Evolutionary conservation across 1,140 invertebrate genomes (phyloP), one percentile per base, ranked within the genome.

Genomic region (Pogonomyrmex barbatus): DNA sequence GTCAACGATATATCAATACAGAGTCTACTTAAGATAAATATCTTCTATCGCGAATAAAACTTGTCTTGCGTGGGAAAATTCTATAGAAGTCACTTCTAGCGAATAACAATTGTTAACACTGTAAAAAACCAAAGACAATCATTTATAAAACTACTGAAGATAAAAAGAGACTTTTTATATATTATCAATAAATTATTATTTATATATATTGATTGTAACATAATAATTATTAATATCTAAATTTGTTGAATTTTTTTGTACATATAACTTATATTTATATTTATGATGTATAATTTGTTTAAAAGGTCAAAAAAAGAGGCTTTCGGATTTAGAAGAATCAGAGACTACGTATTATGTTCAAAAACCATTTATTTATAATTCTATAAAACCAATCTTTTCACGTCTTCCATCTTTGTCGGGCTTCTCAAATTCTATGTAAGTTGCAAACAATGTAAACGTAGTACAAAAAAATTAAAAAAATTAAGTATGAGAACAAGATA

Each of bases 21-120:
- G 56, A 60, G 24, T 50, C 24, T 58, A 9, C 33, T 6, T 14
- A 10, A 77, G 24, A 76, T 85, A 47, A 47, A 50, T 30, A 56
- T 45, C 45, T 24, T 1, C 36, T 8, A 10, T 52, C 36, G 50
- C 5, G 52, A 56, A 56, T 50, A 10, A 62, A 68, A 9, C n/a
- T 47, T 50, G 14, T 33, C 58, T 8, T 1, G 42, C 79, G 85
- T 85, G 87, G 65, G 87, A 89, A 87, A 84, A 39, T 47, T 3
- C 4, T n/a, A 14, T 6, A 0, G 12, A 0, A 39, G 8, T 58
- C 70, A n/a, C 62, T 68, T 33, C 30, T 39, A 17, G 1, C 56
- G 6, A 75, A 68, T 39, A 24, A 24, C 24, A 10, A 33, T 63
- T 50, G 45, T 42, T 63, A 24, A 33, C 4, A 12, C 17, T 39